These are phyloP conservation scores for Malacoctenus gilli DNA, from an alignment of 2,797 vertebrate species.

Conservation along the genomic window DNA sequence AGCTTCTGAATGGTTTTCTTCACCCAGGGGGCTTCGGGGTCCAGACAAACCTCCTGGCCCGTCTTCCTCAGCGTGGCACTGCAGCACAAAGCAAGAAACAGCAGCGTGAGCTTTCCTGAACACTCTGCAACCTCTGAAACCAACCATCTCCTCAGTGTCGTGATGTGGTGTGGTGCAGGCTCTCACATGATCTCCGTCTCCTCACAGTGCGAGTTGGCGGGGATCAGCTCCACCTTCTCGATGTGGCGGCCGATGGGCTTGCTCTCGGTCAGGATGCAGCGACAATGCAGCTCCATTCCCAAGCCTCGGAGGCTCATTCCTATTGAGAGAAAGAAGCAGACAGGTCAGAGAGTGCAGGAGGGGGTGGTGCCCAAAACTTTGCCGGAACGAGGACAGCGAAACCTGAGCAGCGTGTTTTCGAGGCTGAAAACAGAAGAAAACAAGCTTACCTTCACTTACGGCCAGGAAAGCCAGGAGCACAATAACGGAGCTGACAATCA, in stretches of 20 bases:
- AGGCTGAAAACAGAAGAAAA: not conserved
- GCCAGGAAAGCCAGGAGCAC: constrained; percentile 56
- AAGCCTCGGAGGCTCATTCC: constrained; percentile 64
- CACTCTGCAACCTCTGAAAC: not conserved
- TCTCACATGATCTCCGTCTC: constrained; percentile 76
- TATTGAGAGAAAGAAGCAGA: constrained; percentile 37
- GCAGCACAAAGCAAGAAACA: constrained; percentile 39
- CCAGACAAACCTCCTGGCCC: constrained; percentile 63
- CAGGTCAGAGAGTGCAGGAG: constrained; percentile 43
- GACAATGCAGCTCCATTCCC: constrained; percentile 73
- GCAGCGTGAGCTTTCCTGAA: constrained; percentile 4
- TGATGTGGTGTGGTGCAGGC: not conserved
- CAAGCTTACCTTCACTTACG: constrained; percentile 68
- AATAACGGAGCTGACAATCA: constrained; percentile 31
- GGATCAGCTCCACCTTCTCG: constrained; percentile 68
- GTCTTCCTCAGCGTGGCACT: constrained; percentile 73
- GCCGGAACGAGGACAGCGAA: not conserved
- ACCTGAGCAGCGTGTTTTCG: not conserved
- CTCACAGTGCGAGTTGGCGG: constrained; percentile 69
- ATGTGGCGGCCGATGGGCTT: constrained; percentile 66
- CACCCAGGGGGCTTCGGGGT: constrained; percentile 71
- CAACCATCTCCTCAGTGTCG: too few species aligned
- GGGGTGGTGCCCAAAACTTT: not conserved
- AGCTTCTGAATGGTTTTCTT: constrained; percentile 54
- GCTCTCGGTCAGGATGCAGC: constrained; percentile 74